Evolutionary conservation across 2,888 invertebrate genomes (phyloP).

Genomic region (Brachyopa scutellaris): DNA sequence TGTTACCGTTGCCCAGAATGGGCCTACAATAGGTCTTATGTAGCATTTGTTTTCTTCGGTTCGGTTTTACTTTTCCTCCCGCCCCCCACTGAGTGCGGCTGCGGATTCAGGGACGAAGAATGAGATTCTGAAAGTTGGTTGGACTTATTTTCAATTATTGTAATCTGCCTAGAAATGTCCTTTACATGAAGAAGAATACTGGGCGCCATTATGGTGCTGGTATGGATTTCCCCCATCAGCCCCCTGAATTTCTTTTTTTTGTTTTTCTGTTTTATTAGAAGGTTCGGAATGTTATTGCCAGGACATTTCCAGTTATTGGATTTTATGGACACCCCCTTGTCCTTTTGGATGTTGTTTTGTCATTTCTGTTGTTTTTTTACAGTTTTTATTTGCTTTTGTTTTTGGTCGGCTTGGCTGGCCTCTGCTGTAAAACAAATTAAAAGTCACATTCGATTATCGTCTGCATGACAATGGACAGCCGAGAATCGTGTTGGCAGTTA

Average conservation of each 20-base stretch:
- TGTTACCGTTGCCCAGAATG: conserved; percentile 21
- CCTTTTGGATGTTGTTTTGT: background rate
- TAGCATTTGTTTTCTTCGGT: background rate
- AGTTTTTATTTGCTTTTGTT: conserved; percentile 27
- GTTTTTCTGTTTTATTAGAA: conserved; percentile 14
- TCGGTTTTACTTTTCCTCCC: background rate
- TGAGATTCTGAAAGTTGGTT: conserved; percentile 36
- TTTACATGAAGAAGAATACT: background rate
- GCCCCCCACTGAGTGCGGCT: background rate
- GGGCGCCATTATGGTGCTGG: background rate
- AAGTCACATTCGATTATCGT: conserved; percentile 68
- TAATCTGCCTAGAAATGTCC: conserved; percentile 39
- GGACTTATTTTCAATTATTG: conserved; percentile 67
- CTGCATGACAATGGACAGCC: conserved; percentile 24
- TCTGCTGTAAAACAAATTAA: conserved; percentile 39
- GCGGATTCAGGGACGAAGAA: conserved; percentile 2
- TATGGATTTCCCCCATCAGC: background rate
- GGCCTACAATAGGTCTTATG: conserved; percentile 11
- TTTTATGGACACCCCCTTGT: conserved; percentile 24
- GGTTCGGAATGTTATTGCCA: conserved; percentile 32
- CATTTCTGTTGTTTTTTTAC: conserved; percentile 19
- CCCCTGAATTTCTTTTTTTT: background rate
- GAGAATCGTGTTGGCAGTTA: conserved; percentile 43
- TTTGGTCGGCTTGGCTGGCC: background rate
- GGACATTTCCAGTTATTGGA: conserved; percentile 45